Evolutionary conservation across 1,140 invertebrate species (phyloP).

Genomic region (Lethrus apterus): DNA sequence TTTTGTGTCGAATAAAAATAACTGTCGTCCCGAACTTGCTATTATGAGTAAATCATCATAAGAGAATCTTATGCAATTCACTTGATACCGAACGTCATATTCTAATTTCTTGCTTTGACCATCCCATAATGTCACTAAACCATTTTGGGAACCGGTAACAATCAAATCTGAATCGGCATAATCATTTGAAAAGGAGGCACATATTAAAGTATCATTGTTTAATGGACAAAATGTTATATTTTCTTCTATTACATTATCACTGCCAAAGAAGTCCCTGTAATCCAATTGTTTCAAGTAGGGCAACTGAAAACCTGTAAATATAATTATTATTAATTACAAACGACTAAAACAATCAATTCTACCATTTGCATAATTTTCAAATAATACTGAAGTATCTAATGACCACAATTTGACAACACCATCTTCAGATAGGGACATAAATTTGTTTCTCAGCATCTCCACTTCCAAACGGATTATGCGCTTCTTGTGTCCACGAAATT

Average conservation of each 20-base stretch:
- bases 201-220: constrained; percentile 11
- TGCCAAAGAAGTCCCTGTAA: neutral
- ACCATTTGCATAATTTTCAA: neutral
- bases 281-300: constrained; percentile 2
- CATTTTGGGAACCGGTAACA: constrained; percentile 1
- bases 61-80: constrained; percentile 1
- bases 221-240: neutral
- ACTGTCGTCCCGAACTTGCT: neutral
- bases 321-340: no score
- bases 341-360: no score
- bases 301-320: neutral
- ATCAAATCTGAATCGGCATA: neutral
- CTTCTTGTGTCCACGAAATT: constrained; percentile 14
- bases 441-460: neutral
- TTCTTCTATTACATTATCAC: neutral
- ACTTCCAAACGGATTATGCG: constrained; percentile 11
- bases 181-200: constrained; percentile 15
- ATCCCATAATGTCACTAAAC: neutral
- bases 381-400: constrained; percentile 9
- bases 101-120: neutral
- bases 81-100: neutral
- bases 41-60: constrained; percentile 3
- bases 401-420: constrained; percentile 18
- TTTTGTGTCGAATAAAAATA: no score
- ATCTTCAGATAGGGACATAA: constrained; percentile 21